Evolutionary conservation across 2,888 invertebrate genomes (phyloP).

Genomic region (Drosophila paucipuncta): DNA sequence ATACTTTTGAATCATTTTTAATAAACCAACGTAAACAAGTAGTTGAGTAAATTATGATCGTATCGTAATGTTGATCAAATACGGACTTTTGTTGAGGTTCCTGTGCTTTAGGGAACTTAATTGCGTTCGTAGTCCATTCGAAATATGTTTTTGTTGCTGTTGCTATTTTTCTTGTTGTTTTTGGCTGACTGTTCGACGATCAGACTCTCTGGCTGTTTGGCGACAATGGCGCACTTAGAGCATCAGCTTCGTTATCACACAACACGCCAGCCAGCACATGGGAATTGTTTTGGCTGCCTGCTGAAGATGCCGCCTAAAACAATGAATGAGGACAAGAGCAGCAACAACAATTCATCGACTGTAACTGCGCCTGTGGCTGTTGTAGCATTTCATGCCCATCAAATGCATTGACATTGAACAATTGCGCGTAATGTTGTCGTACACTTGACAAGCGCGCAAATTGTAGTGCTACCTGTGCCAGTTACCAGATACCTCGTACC

Average conservation of each 20-base stretch:
- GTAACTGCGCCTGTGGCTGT: constrained; percentile 11
- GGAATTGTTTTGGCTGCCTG: constrained; percentile 67
- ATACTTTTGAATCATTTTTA: constrained; percentile 34
- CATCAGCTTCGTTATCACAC: constrained; percentile 74
- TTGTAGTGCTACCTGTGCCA: constrained; percentile 71
- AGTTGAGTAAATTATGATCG: constrained; percentile 44
- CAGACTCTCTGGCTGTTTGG: constrained; percentile 21
- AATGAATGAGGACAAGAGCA: constrained; percentile 66
- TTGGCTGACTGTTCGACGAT: background rate
- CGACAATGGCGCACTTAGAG: constrained; percentile 65
- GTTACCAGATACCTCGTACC: constrained; percentile 21
- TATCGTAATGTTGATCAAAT: constrained; percentile 22
- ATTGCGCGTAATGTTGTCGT: constrained; percentile 82
- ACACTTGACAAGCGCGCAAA: constrained; percentile 82
- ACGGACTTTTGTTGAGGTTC: constrained; percentile 7
- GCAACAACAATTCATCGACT: constrained; percentile 40
- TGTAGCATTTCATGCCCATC: constrained; percentile 78
- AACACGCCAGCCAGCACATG: constrained; percentile 78
- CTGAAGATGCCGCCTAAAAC: constrained; percentile 58
- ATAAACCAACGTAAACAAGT: constrained; percentile 44
- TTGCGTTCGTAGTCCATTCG: constrained; percentile 61
- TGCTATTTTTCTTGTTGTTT: constrained; percentile 22
- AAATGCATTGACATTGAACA: constrained; percentile 81
- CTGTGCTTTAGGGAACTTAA: constrained; percentile 48
- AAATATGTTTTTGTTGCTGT: constrained; percentile 10